These are phyloP conservation scores for Epinotia demarniana DNA, from an alignment of 2,888 invertebrate species.

Conservation along the genomic window DNA sequence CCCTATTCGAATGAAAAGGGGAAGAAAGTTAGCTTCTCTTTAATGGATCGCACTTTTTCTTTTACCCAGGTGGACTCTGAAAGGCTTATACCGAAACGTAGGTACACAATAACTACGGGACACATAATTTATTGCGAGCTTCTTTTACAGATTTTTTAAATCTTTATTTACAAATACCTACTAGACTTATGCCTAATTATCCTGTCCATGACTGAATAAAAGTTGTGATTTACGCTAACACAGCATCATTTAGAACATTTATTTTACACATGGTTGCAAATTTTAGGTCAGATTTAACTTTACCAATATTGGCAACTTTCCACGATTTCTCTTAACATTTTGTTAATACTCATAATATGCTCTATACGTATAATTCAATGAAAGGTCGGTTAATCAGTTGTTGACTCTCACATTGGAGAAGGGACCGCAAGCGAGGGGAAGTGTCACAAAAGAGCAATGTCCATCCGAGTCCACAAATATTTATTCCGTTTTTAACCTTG, in stretches of 20 bases:
- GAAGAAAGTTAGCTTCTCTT: conserved; percentile 53
- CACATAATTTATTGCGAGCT: conserved; percentile 7
- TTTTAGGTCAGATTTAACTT: no score
- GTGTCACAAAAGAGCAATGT: conserved; percentile 62
- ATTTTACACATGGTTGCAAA: no score
- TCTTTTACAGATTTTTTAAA: neutral
- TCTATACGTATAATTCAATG: conserved; percentile 55
- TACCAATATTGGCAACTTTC: neutral
- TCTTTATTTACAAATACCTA: neutral
- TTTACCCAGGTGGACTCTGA: conserved; percentile 38
- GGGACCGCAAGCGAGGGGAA: conserved; percentile 30
- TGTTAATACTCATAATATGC: conserved; percentile 17
- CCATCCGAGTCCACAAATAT: conserved; percentile 49
- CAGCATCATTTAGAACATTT: no score
- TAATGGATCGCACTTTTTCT: conserved; percentile 53
- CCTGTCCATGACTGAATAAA: no score
- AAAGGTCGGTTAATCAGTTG: conserved; percentile 48
- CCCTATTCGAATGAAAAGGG: conserved; percentile 53
- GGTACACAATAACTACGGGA: conserved; percentile 28
- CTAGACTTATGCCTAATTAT: no score
- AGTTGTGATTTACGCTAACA: no score
- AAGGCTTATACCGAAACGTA: conserved; percentile 21
- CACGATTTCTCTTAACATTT: neutral
- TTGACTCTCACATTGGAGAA: conserved; percentile 37
- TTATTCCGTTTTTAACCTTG: conserved; percentile 5